phyloP scores from a whole-genome alignment of 2,113 vertebrate genomes.

The Pelodiscus sinensis region DNA sequence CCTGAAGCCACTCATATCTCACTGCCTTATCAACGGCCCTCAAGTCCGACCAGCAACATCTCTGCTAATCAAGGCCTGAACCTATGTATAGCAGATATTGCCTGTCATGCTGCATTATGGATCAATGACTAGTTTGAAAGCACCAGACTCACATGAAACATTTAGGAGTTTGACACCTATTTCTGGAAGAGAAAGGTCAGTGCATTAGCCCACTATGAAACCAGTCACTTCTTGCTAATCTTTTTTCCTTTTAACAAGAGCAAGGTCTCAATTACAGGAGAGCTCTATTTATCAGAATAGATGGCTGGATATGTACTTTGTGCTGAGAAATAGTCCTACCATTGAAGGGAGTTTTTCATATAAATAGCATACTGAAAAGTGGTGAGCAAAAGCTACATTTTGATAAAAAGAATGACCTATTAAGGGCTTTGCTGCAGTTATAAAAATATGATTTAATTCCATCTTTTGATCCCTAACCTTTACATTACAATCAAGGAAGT shows the following conservation, averaged over 20 bases:
- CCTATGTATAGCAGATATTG: not conserved
- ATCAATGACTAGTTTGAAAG: not conserved
- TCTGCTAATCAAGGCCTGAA: not conserved
- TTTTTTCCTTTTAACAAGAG: not conserved
- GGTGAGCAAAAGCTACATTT: not conserved
- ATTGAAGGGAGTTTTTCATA: not conserved
- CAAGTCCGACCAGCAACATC: not conserved
- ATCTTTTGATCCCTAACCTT: not conserved
- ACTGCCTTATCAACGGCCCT: not conserved
- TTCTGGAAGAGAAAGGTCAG: not conserved
- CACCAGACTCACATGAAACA: not conserved
- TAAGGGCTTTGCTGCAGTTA: not conserved
- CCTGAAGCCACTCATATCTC: not conserved
- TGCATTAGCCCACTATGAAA: not conserved
- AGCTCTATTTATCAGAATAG: not conserved
- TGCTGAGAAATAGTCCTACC: not conserved
- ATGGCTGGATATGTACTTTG: not conserved
- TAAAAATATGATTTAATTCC: not conserved
- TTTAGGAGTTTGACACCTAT: not conserved
- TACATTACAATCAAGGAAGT: not conserved
- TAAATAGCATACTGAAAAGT: rapidly evolving
- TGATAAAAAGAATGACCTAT: rapidly evolving
- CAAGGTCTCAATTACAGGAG: not conserved
- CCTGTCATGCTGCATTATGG: not conserved
- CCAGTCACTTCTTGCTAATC: not conserved